phyloP scores from a whole-genome alignment of 2,797 vertebrate species.

The Sebastes itinus region DNA sequence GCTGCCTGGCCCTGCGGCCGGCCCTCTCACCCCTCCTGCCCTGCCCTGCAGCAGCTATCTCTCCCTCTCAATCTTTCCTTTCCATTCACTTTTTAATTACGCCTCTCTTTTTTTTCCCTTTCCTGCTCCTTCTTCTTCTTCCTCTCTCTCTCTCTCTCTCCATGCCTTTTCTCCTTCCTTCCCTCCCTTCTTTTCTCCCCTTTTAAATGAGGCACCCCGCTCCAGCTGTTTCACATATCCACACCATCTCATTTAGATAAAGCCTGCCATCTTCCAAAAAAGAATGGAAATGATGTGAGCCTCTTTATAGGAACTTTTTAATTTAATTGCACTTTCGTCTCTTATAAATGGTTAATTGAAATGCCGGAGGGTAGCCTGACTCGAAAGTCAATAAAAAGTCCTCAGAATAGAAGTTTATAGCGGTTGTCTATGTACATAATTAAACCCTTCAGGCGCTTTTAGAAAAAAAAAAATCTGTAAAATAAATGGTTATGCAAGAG shows the following conservation, averaged over 20 bases:
- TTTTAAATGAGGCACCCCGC: constrained; percentile 57
- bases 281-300: constrained; percentile 84
- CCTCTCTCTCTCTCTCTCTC: neutral
- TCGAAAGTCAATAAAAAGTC: constrained; percentile 93
- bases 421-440: constrained; percentile 98
- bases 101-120: constrained; percentile 16
- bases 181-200: constrained; percentile 11
- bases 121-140: neutral
- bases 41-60: constrained; percentile 26
- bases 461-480: constrained; percentile 86
- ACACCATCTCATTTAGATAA: constrained; percentile 87
- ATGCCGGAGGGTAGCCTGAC: constrained; percentile 92
- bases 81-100: constrained; percentile 62
- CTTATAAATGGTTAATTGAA: constrained; percentile 98
- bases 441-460: constrained; percentile 97
- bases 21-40: constrained; percentile 55
- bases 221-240: constrained; percentile 82
- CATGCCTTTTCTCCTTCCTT: neutral
- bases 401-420: constrained; percentile 98
- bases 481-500: constrained; percentile 97
- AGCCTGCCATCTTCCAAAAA: constrained; percentile 74
- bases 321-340: constrained; percentile 92
- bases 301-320: constrained; percentile 90
- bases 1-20: constrained; percentile 50
- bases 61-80: constrained; percentile 19